Evolutionary conservation across 2,888 invertebrate species (phyloP).

Genomic region (Philopedon plagiatum): DNA sequence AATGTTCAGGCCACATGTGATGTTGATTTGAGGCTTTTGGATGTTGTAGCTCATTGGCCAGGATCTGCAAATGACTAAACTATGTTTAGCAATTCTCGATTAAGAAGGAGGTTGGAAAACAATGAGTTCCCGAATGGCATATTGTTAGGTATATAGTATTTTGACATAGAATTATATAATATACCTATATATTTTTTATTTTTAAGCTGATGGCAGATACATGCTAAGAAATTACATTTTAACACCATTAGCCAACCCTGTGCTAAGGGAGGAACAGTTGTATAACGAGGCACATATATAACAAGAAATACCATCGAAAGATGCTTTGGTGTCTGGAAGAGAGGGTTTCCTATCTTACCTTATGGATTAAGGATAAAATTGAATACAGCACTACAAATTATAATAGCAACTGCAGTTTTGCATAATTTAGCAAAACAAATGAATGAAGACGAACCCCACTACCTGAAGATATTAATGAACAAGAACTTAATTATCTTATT

Average conservation of each 20-base stretch:
- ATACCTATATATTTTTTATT: conserved; percentile 15
- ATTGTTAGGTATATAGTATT: conserved; percentile 35
- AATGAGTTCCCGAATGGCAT: conserved; percentile 12
- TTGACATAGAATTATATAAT: neutral
- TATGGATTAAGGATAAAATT: conserved; percentile 47
- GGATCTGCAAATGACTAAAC: conserved; percentile 50
- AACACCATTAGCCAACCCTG: conserved; percentile 53
- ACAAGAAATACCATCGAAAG: conserved; percentile 51
- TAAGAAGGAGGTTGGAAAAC: conserved; percentile 7
- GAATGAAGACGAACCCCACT: conserved; percentile 42
- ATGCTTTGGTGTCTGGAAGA: conserved; percentile 51
- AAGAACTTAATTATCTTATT: conserved; percentile 35
- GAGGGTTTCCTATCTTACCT: conserved; percentile 51
- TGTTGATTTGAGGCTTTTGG: conserved; percentile 51
- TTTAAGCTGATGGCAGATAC: conserved; percentile 53
- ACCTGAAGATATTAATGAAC: conserved; percentile 32
- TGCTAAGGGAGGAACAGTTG: conserved; percentile 42
- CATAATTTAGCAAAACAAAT: conserved; percentile 50
- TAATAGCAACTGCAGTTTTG: conserved; percentile 52
- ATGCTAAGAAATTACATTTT: conserved; percentile 38
- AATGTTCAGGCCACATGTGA: conserved; percentile 57
- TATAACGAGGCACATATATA: conserved; percentile 55
- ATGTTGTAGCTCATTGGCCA: conserved; percentile 53
- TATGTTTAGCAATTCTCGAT: conserved; percentile 52
- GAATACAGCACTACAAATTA: conserved; percentile 42